phyloP scores from a whole-genome alignment of 2,888 invertebrate species.

The Drosophila neonasuta region DNA sequence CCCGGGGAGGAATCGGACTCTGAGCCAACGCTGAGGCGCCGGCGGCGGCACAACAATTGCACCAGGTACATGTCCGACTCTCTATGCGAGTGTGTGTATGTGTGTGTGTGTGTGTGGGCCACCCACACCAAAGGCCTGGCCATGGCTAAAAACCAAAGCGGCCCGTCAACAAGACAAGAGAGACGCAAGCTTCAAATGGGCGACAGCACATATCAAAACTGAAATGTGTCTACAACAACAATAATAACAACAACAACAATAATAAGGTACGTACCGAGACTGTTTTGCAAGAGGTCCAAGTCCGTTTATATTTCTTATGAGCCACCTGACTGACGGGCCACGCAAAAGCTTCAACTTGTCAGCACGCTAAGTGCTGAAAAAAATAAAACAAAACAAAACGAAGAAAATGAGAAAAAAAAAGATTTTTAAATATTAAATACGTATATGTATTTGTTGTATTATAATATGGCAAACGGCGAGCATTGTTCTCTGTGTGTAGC shows the following conservation, averaged over 20 bases:
- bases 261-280: constrained; percentile 40
- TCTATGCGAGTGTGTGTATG: constrained; percentile 10
- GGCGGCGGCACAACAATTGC: constrained; percentile 70
- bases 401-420: constrained; percentile 20
- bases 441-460: constrained; percentile 18
- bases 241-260: constrained; percentile 29
- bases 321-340: constrained; percentile 69
- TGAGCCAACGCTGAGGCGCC: constrained; percentile 59
- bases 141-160: constrained; percentile 58
- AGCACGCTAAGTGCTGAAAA: constrained; percentile 75
- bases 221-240: constrained; percentile 61
- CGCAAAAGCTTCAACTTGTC: constrained; percentile 77
- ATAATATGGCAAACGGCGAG: constrained; percentile 50
- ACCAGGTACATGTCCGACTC: constrained; percentile 60
- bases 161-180: constrained; percentile 65
- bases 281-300: constrained; percentile 61
- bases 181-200: constrained; percentile 64
- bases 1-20: constrained; percentile 25
- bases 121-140: constrained; percentile 68
- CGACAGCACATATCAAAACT: constrained; percentile 74
- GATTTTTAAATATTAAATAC: constrained; percentile 56
- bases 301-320: constrained; percentile 58
- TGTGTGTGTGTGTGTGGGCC: constrained; percentile 64
- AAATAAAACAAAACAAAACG: constrained; percentile 45
- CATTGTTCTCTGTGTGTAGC: constrained; percentile 66